Percentiles rank a stretch among this genome's conserved stretches.
Conservation (phyloP, 2,797 vertebrate species). For the Enteromius radiatus region DNA sequence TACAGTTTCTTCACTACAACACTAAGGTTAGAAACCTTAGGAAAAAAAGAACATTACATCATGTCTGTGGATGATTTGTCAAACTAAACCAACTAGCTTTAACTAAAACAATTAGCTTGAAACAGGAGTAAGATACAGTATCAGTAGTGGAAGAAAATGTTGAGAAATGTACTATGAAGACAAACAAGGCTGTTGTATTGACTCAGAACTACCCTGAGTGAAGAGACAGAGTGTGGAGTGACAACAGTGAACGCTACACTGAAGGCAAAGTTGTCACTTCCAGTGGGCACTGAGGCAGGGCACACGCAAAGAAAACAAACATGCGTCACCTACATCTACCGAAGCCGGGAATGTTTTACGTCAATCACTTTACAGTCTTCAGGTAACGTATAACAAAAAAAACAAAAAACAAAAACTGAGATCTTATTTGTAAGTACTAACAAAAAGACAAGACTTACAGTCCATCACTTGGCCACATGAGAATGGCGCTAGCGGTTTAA, state of each 20-base stretch:
- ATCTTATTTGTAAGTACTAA: conserved; percentile 38
- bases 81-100: conserved; percentile 17
- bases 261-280: conserved; percentile 71
- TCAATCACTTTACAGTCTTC: conserved; percentile 59
- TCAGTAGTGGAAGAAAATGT: conserved; percentile 55
- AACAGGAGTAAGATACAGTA: conserved; percentile 67
- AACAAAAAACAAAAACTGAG: conserved; percentile 41
- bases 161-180: conserved; percentile 66
- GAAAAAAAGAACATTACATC: conserved; percentile 62
- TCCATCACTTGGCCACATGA: conserved; percentile 8
- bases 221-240: conserved; percentile 67
- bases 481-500: conserved; percentile 61
- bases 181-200: conserved; percentile 57
- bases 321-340: conserved; percentile 59
- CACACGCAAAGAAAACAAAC: conserved; percentile 50
- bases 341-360: conserved; percentile 77
- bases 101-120: neutral
- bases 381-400: neutral
- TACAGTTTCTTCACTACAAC: conserved; percentile 48
- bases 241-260: conserved; percentile 65
- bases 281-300: conserved; percentile 65
- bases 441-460: neutral
- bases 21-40: conserved; percentile 52
- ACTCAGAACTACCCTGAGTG: conserved; percentile 64
- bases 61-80: conserved; percentile 59